Base-by-base conservation (phyloP, 2,888 invertebrate genomes). In the Neoitamus cyanurus region DNA sequence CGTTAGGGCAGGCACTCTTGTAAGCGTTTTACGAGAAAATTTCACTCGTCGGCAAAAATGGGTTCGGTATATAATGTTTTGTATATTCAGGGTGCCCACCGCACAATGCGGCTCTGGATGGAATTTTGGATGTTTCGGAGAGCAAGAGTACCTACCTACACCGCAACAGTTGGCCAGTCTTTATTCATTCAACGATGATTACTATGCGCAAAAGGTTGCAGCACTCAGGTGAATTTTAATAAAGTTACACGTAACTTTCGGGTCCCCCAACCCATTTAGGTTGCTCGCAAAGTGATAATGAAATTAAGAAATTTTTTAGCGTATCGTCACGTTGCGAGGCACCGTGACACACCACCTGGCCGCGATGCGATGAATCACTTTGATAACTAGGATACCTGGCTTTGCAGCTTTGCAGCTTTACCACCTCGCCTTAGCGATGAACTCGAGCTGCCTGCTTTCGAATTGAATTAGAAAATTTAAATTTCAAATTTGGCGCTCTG, bases 151-250 rank as follows among this genome's bases (percentile, higher is more conserved):
- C 37, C 37, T 42, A n/a, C n/a, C n/a, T n/a, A n/a, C 37, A n/a
- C 3, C 48, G 30, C 30, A 70, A 31, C 31, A 31, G 70, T 30
- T 70, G 31, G 31, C 28, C 28, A 15, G 70, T n/a, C n/a, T 58
- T 28, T 70, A 13, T 31, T 31, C 30, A 30, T 31, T 15, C 58
- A 20, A 25, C 9, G 9, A 9, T 58, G 58, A 70, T 70, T 70
- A 31, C 31, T 70, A 70, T 70, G 70, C 70, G 31, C 70, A 31
- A 70, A 70, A 70, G 30, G 70, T 70, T 70, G 15, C 70, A 70
- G 9, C n/a, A 31, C 30, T 31, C 70, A 70, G 15, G 6, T 70
- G 70, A 31, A 70, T 70, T 30, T 70, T 70, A 70, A 70, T 70
- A 58, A 58, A 58, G 58, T 25, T 25, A 58, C 58, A 9, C 20